Evolutionary conservation across 2,113 vertebrate genomes (phyloP).

Genomic region (Probosciger aterrimus): DNA sequence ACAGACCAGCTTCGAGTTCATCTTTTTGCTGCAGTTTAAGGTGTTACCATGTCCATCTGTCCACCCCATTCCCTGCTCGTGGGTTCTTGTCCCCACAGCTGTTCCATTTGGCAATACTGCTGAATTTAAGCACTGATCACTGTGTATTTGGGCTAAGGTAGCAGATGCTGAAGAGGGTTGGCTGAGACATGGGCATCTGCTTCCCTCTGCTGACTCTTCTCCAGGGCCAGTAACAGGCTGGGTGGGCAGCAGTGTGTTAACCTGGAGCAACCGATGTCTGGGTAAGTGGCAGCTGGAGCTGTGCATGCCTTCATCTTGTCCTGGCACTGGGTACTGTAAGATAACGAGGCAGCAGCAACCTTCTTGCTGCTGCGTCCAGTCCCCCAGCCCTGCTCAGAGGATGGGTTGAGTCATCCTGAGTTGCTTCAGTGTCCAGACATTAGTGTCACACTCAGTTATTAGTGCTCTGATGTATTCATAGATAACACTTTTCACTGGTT

Average conservation of each 20-base stretch:
- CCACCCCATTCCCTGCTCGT: accelerated
- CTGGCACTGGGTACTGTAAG: background rate
- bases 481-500: background rate
- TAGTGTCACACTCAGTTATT: background rate
- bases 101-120: background rate
- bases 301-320: accelerated
- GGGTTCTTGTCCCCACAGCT: background rate
- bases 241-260: background rate
- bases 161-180: background rate
- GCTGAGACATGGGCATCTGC: background rate
- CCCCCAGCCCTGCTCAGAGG: background rate
- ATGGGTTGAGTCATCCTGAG: background rate
- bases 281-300: background rate
- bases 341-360: background rate
- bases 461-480: background rate
- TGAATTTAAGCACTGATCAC: background rate
- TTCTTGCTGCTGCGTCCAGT: background rate
- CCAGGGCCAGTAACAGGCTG: background rate
- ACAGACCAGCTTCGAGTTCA: background rate
- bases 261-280: background rate
- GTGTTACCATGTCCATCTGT: background rate
- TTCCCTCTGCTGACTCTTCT: background rate
- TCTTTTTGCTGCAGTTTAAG: background rate
- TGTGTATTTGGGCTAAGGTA: background rate
- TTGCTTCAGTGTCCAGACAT: background rate